Evolutionary conservation across 2,888 invertebrate genomes (phyloP), one percentile per base, ranked within the genome.

Genomic region (Actias luna): DNA sequence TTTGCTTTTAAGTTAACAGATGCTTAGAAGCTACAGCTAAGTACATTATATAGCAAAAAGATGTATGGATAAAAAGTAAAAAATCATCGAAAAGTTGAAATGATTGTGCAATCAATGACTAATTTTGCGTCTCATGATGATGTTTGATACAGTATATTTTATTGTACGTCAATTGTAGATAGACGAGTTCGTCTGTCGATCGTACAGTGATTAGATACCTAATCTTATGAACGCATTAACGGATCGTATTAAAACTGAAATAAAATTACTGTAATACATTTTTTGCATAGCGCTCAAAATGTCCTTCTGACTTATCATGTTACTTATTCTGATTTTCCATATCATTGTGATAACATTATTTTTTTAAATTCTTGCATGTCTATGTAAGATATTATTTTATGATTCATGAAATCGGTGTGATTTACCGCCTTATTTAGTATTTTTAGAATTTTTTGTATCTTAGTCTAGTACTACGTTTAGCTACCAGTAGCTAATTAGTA

Each of bases 91-190:
- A 50, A 22, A 22, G 22, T 22, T 10, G 25, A 50, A 22, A 22
- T 12, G 10, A 12, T 50, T 50, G 25, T 50, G 46, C 14, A 50
- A 50, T 50, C 25, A 25, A 25, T 50, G 25, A 12, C 46, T 25
- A 50, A 50, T 25, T 12, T 22, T 55, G 76, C 69, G 65, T 58
- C 18, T 58, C 22, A 31, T 58, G n/a, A 31, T 58, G n/a, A 4
- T 12, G 5, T 58, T 33, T 58, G 12, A 25, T 25, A 12, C 16
- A 25, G 25, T 25, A 42, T 42, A 42, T 42, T 42, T 22, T 25
- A 46, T 46, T 46, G 8, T 46, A 25, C 46, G 46, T 50, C 46
- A 50, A 50, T 10, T 22, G 46, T 5, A 50, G 46, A 50, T 50
- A 46, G 10, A 46, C 46, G 46, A 22, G 8, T 46, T 46, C 46